phyloP scores from a whole-genome alignment of 2,113 vertebrate genomes.

The Laticauda colubrina region DNA sequence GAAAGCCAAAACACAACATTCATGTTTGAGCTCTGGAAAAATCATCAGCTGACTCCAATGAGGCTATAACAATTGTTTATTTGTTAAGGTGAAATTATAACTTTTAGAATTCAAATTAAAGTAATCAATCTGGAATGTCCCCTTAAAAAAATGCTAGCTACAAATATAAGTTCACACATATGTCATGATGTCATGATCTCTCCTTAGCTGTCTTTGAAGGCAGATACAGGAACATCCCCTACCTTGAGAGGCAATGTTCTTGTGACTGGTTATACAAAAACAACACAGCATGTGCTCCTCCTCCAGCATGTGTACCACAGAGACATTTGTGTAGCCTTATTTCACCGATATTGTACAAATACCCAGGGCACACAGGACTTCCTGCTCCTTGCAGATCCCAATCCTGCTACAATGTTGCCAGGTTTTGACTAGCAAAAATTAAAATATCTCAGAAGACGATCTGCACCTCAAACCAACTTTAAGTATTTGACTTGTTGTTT shows the following conservation, averaged over 20 bases:
- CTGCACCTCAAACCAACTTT: not conserved
- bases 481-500: not conserved
- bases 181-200: not conserved
- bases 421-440: not conserved
- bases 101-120: not conserved
- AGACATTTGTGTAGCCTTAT: not conserved
- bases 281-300: not conserved
- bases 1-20: not conserved
- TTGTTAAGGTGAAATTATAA: not conserved
- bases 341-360: not conserved
- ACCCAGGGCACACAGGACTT: not conserved
- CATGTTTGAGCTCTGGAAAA: not conserved
- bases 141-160: not conserved
- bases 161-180: not conserved
- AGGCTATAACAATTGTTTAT: not conserved
- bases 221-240: not conserved
- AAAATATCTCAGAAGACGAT: not conserved
- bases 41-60: not conserved
- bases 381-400: too few species aligned
- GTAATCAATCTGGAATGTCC: not conserved
- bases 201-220: not conserved
- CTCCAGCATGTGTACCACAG: not conserved
- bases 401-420: not conserved
- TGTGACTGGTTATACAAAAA: not conserved
- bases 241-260: not conserved